These are phyloP conservation scores for Aldrovandia affinis DNA, from an alignment of 2,797 vertebrate genomes.

Conservation along the genomic window DNA sequence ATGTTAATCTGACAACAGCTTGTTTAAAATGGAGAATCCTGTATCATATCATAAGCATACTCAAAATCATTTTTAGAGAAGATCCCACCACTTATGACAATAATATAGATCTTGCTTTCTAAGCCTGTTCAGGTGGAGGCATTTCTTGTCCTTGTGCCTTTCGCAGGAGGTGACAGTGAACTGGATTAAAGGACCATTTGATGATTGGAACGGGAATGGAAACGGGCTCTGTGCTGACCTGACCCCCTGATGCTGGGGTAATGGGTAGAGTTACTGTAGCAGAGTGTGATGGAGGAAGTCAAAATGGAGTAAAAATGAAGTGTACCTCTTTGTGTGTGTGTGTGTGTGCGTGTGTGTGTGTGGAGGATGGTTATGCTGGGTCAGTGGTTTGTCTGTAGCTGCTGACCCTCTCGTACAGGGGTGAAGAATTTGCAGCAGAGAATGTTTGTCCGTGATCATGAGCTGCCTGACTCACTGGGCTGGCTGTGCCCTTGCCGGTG, in stretches of 20 bases:
- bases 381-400: slow-evolving; percentile 1
- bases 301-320: slow-evolving; percentile 9
- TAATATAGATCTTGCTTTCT: slow-evolving; percentile 3
- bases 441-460: neutral
- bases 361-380: no score
- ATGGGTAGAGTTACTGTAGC: neutral
- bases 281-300: slow-evolving; percentile 1
- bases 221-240: slow-evolving; percentile 32
- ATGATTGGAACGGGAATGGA: slow-evolving; percentile 43
- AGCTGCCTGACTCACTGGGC: neutral
- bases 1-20: neutral
- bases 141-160: slow-evolving; percentile 39
- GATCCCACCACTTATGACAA: neutral
- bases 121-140: slow-evolving; percentile 28
- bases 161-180: slow-evolving; percentile 37
- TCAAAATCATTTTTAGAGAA: neutral
- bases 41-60: neutral
- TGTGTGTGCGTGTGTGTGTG: neutral
- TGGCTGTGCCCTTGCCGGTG: slow-evolving; percentile 26
- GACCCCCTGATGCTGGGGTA: slow-evolving; percentile 2
- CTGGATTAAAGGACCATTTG: slow-evolving; percentile 49
- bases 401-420: no score
- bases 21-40: neutral
- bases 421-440: no score
- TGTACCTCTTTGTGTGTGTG: neutral